Conservation (phyloP, 2,113 vertebrate species). For the Danionella cerebrum region DNA sequence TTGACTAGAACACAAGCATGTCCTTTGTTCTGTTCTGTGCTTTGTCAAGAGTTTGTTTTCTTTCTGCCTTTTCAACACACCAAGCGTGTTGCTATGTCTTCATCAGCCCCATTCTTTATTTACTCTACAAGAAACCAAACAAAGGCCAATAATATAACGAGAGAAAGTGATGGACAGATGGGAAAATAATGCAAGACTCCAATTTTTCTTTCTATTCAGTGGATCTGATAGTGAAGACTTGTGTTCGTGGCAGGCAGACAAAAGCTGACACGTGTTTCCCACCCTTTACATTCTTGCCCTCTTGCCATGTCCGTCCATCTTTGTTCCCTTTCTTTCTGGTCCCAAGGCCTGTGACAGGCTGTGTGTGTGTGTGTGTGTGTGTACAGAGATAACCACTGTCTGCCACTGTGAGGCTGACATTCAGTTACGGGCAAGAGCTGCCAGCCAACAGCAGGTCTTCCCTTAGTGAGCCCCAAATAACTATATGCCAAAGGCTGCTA, state of each 20-base stretch:
- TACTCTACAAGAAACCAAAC: background rate
- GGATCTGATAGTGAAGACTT: constrained; percentile 18
- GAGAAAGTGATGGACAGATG: background rate
- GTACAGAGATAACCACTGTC: background rate
- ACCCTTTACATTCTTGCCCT: background rate
- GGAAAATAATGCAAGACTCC: background rate
- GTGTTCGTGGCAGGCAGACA: constrained; percentile 26
- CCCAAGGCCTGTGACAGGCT: constrained; percentile 8
- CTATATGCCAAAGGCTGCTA: background rate
- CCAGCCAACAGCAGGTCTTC: background rate
- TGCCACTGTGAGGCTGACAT: background rate
- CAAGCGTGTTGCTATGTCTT: background rate
- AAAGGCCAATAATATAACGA: background rate
- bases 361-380: background rate
- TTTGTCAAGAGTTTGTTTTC: constrained; percentile 13
- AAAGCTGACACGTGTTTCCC: constrained; percentile 29
- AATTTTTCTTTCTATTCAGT: background rate
- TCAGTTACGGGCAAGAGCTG: background rate
- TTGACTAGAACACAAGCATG: background rate
- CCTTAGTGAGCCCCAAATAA: background rate
- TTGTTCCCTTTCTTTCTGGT: constrained; percentile 13
- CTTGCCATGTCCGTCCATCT: background rate
- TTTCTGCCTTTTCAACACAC: background rate
- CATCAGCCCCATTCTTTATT: background rate
- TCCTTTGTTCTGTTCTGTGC: background rate